Conservation (phyloP, 2,113 vertebrate genomes). For the Leptobrachium leishanense region DNA sequence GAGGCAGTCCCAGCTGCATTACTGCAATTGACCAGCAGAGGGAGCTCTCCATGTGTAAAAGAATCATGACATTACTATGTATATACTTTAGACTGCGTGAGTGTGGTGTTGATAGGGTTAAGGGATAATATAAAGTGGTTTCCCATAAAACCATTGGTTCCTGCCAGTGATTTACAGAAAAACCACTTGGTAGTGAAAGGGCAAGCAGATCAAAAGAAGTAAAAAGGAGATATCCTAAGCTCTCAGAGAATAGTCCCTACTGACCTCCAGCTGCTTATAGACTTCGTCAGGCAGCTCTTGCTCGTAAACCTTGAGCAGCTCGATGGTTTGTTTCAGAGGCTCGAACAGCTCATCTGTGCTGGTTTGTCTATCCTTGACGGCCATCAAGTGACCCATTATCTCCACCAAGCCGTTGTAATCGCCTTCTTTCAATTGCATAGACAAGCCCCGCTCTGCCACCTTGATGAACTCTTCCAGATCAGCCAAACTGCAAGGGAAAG, state of each 20-base stretch:
- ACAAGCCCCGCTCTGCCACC: conserved; percentile 66
- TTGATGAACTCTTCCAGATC: conserved; percentile 82
- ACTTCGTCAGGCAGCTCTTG: conserved; percentile 83
- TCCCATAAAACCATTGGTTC: too few relatives aligned
- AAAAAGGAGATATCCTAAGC: too few relatives aligned
- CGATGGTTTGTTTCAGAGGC: conserved; percentile 84
- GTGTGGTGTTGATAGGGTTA: too few relatives aligned
- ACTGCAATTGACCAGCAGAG: too few relatives aligned
- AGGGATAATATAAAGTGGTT: too few relatives aligned
- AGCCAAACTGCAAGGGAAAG: conserved; percentile 69
- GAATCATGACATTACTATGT: too few relatives aligned
- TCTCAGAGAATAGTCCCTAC: conserved; percentile 37
- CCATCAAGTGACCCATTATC: conserved; percentile 84
- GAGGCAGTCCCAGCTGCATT: too few relatives aligned
- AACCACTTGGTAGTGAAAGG: too few relatives aligned
- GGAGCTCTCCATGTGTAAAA: too few relatives aligned
- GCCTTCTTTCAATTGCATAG: conserved; percentile 75
- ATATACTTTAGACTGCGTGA: too few relatives aligned
- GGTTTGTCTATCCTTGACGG: conserved; percentile 82
- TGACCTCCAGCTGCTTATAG: conserved; percentile 83
- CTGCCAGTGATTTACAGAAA: too few relatives aligned
- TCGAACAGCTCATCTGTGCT: conserved; percentile 87
- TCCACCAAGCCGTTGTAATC: conserved; percentile 79
- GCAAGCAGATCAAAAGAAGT: too few relatives aligned
- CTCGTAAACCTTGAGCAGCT: conserved; percentile 82